These are phyloP conservation scores for Rallus crepitans DNA, from an alignment of 2,797 vertebrate genomes.

Conservation along the genomic window DNA sequence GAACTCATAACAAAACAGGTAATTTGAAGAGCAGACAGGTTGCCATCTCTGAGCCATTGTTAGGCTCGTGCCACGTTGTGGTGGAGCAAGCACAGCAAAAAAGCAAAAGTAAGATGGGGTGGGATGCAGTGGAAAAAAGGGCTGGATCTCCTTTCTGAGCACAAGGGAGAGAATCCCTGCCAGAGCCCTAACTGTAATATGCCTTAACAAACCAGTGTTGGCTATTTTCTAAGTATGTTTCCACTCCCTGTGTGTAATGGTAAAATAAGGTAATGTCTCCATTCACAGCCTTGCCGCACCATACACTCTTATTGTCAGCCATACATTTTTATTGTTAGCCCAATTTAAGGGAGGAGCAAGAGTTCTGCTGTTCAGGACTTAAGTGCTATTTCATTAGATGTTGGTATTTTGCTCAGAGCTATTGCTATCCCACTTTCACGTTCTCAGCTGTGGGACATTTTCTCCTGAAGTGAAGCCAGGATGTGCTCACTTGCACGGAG, in stretches of 20 bases:
- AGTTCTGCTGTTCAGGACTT: neutral
- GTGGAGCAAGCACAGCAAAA: neutral
- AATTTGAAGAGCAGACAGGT: neutral
- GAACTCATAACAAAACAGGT: neutral
- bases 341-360: neutral
- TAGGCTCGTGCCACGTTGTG: accelerated
- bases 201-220: neutral
- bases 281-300: accelerated
- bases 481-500: neutral
- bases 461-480: constrained; percentile 20
- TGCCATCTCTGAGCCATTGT: neutral
- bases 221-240: neutral
- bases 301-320: neutral
- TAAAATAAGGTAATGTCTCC: neutral
- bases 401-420: neutral
- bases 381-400: neutral
- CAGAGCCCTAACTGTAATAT: neutral
- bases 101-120: neutral
- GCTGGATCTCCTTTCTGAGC: neutral
- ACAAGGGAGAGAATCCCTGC: neutral
- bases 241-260: neutral
- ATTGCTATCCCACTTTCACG: neutral
- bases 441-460: constrained; percentile 29
- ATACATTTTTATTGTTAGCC: neutral
- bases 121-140: neutral